A percentile compares a stretch with the other conserved stretches of the same genome.
phyloP scores from a whole-genome alignment of 64 coral and sea anemone species.

The Actinia tenebrosa region DNA sequence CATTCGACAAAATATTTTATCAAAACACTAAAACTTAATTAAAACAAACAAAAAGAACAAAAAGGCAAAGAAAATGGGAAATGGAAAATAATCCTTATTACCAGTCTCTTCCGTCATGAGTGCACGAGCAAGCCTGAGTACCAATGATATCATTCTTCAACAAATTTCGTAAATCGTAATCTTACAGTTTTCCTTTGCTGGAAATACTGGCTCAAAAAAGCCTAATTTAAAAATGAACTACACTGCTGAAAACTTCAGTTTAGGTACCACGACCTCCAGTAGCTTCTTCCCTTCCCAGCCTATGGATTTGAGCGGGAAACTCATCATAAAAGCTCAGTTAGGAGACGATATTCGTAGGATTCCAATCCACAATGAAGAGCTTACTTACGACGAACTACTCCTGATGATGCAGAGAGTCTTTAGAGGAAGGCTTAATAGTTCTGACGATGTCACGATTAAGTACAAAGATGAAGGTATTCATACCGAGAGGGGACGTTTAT shows the following conservation, averaged over 20 bases:
- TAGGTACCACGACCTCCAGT: slow-evolving; percentile 53
- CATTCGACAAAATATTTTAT: no score
- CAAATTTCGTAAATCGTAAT: slow-evolving; percentile 2
- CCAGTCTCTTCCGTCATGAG: neutral
- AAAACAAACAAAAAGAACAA: no score
- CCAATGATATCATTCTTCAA: neutral
- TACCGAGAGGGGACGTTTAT: no score
- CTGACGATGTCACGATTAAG: slow-evolving; percentile 94
- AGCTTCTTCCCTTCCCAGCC: slow-evolving; percentile 63
- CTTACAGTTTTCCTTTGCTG: neutral
- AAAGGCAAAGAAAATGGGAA: neutral
- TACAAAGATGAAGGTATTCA: slow-evolving; percentile 89
- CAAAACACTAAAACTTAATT: no score
- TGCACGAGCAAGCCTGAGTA: neutral
- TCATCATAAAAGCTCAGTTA: slow-evolving; percentile 93
- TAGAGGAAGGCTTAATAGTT: slow-evolving; percentile 67
- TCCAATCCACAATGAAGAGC: slow-evolving; percentile 99
- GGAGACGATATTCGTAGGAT: slow-evolving; percentile 94
- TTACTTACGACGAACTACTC: slow-evolving; percentile 92
- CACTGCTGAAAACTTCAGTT: slow-evolving; percentile 76
- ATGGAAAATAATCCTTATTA: neutral
- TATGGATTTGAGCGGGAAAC: slow-evolving; percentile 84
- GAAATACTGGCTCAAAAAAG: neutral
- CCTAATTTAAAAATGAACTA: slow-evolving; percentile 50
- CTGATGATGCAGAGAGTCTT: slow-evolving; percentile 99